Conservation (phyloP, 2,113 vertebrate species). For the Sander vitreus region DNA sequence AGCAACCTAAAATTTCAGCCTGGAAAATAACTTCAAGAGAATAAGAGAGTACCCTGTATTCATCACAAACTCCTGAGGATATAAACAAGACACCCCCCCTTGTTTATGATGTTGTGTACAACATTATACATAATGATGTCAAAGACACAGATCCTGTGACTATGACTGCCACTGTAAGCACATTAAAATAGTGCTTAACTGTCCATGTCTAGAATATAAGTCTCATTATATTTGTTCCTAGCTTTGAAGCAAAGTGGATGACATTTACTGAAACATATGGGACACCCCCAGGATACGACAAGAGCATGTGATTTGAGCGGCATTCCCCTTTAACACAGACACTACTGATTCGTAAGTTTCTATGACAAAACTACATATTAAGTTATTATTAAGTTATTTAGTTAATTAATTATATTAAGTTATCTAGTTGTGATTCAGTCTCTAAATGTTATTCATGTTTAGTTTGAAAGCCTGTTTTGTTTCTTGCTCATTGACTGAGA, state of each 20-base stretch:
- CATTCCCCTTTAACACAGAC: slow-evolving; percentile 37
- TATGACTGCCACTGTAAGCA: background rate
- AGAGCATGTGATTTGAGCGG: slow-evolving; percentile 40
- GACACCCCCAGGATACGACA: slow-evolving; percentile 11
- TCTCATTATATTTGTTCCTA: background rate
- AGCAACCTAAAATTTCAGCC: slow-evolving; percentile 2
- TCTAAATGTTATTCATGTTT: background rate
- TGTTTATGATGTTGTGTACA: background rate
- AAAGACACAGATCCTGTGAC: background rate
- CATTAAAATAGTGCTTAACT: background rate
- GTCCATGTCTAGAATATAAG: background rate
- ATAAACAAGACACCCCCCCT: background rate
- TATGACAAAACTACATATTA: background rate
- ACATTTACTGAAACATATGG: background rate
- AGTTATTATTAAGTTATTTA: no score
- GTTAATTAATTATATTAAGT: no score
- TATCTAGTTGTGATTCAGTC: background rate
- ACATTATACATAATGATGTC: background rate
- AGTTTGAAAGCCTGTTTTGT: background rate
- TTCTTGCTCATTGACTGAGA: background rate
- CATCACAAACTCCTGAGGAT: background rate
- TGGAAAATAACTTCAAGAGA: slow-evolving; percentile 1
- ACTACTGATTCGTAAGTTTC: background rate
- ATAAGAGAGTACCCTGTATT: background rate
- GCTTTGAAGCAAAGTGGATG: background rate